These are phyloP conservation scores for Malurus elegans DNA, from an alignment of 2,113 vertebrate genomes.

Conservation along the genomic window DNA sequence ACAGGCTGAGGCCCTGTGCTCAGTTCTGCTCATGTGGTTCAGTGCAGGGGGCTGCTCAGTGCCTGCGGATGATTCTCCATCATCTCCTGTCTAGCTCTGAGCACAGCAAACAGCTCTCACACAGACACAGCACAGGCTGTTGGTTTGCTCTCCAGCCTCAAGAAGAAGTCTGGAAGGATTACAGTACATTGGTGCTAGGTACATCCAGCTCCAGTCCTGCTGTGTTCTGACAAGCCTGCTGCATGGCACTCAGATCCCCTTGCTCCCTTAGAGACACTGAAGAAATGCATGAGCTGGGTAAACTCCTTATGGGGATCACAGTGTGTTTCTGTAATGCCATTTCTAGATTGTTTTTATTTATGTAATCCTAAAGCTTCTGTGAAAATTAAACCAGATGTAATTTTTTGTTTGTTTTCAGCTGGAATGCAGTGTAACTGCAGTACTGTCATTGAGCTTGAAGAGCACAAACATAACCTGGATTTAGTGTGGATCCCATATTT, in stretches of 20 bases:
- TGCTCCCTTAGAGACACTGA: neutral
- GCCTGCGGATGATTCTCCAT: neutral
- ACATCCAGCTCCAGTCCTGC: accelerated
- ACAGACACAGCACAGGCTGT: no score
- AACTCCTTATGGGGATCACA: neutral
- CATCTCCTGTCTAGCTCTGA: neutral
- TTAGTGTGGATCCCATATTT: accelerated
- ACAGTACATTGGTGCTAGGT: neutral
- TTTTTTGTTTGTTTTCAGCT: neutral
- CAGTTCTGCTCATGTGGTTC: accelerated
- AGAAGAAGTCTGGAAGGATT: neutral
- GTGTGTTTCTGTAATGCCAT: neutral
- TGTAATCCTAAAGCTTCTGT: neutral
- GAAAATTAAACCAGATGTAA: neutral
- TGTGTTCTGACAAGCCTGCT: neutral
- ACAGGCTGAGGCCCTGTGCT: accelerated
- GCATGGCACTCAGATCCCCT: accelerated
- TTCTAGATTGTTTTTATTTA: neutral
- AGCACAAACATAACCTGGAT: neutral
- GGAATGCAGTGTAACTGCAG: neutral
- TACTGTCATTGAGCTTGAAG: neutral
- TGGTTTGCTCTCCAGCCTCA: neutral
- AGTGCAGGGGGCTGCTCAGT: neutral
- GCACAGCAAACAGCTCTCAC: neutral
- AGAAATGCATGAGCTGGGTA: neutral